Percentiles rank a stretch among this genome's conserved stretches.
Evolutionary conservation across 2,113 vertebrate species (phyloP).

Genomic region (Nanorana parkeri): DNA sequence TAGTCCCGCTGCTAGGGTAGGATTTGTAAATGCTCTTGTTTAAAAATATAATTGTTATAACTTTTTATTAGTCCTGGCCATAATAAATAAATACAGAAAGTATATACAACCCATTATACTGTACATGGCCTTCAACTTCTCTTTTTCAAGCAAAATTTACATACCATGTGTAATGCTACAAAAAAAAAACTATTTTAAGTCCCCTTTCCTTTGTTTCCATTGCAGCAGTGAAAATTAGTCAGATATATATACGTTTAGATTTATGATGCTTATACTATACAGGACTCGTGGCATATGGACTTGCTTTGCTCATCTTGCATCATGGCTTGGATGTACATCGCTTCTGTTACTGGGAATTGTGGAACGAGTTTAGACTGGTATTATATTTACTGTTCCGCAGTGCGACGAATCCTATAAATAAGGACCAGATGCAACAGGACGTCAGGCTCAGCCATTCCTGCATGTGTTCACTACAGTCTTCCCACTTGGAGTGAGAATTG

Average conservation of each 20-base stretch:
- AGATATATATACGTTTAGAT: too few species aligned
- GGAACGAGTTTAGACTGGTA: neutral
- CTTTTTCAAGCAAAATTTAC: neutral
- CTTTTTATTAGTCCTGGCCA: too few species aligned
- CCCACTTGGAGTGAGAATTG: neutral
- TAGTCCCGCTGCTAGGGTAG: too few species aligned
- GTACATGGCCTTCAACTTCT: neutral
- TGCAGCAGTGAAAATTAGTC: too few species aligned
- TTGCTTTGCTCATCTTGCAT: neutral
- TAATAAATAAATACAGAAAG: too few species aligned
- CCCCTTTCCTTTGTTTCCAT: too few species aligned
- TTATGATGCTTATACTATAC: neutral
- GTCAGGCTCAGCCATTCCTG: neutral
- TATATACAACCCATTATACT: too few species aligned
- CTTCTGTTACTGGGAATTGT: neutral
- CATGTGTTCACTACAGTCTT: neutral
- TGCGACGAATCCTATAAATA: slow-evolving; percentile 3
- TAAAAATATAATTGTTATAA: too few species aligned
- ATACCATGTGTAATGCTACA: too few species aligned
- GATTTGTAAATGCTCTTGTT: too few species aligned
- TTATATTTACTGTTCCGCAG: neutral
- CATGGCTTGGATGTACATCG: neutral
- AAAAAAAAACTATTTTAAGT: too few species aligned
- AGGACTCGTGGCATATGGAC: neutral
- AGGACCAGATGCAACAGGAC: slow-evolving; percentile 2